These are phyloP conservation scores for Neodiprion fabricii DNA, from an alignment of 1,140 invertebrate species.

Conservation along the genomic window DNA sequence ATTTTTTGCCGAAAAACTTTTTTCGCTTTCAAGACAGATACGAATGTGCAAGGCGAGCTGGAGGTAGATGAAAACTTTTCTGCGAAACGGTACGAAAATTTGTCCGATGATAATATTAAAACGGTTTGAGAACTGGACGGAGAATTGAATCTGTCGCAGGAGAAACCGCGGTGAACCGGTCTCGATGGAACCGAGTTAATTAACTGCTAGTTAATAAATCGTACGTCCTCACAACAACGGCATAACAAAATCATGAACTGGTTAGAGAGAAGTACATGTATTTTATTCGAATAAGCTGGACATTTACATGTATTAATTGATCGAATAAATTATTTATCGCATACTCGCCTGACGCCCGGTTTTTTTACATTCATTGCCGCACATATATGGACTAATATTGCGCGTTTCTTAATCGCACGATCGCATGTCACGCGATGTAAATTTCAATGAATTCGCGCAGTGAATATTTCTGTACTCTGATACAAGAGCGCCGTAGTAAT, in stretches of 20 bases:
- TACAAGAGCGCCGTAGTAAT: too few species aligned
- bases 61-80: too few species aligned
- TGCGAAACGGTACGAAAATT: background rate
- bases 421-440: slow-evolving; percentile 1
- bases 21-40: too few species aligned
- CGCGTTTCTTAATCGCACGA: background rate
- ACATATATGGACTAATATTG: background rate
- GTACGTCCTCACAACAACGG: background rate
- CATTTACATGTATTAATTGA: background rate
- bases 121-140: slow-evolving; percentile 28
- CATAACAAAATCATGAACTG: background rate
- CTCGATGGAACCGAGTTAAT: slow-evolving; percentile 44
- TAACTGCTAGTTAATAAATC: slow-evolving; percentile 44
- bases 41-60: too few species aligned
- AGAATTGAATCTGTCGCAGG: slow-evolving; percentile 12
- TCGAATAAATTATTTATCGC: background rate
- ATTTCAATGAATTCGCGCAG: too few species aligned
- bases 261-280: background rate
- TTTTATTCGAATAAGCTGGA: slow-evolving; percentile 8
- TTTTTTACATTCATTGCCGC: background rate
- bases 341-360: background rate
- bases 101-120: slow-evolving; percentile 37
- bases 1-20: too few species aligned
- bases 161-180: slow-evolving; percentile 38
- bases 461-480: too few species aligned